A percentile compares a stretch with the other conserved stretches of the same genome.
These are phyloP conservation scores for Anniella stebbinsi DNA, from an alignment of 2,797 vertebrate genomes.

Conservation along the genomic window DNA sequence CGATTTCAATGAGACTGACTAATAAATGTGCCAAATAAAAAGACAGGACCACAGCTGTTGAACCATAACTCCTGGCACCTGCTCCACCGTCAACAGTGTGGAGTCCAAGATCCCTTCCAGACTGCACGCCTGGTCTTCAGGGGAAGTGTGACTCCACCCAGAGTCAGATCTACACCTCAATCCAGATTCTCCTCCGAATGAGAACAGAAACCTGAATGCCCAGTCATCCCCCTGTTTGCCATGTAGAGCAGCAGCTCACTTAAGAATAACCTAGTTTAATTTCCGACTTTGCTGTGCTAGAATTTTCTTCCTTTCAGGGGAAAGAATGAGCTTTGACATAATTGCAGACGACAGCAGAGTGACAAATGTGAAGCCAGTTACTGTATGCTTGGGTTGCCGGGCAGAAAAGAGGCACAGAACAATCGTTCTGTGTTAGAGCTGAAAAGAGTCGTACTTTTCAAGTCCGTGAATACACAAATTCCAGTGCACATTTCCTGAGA, in stretches of 20 bases:
- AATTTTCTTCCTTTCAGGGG: slow-evolving; percentile 1
- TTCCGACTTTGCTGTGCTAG: slow-evolving; percentile 18
- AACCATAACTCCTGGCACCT: no score
- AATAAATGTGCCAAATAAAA: no score
- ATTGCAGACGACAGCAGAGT: slow-evolving; percentile 23
- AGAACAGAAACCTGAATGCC: background rate
- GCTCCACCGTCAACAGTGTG: no score
- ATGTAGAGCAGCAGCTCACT: background rate
- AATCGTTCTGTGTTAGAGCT: slow-evolving; percentile 4
- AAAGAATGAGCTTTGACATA: slow-evolving; percentile 24
- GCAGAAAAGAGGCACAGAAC: slow-evolving; percentile 18
- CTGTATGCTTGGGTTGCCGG: background rate
- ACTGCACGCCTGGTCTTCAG: no score
- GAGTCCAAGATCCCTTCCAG: background rate
- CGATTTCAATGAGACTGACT: no score
- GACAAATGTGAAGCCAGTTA: slow-evolving; percentile 1
- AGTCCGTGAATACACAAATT: background rate
- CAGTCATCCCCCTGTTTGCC: background rate
- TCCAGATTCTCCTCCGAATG: background rate
- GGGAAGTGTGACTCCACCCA: no score
- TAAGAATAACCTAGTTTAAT: slow-evolving; percentile 15
- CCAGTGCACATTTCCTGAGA: background rate
- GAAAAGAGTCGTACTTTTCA: background rate
- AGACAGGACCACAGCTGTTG: no score
- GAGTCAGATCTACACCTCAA: no score